Evolutionary conservation across 1,140 invertebrate species (phyloP), one percentile per base, ranked within the genome.

Genomic region (Lineus longissimus): DNA sequence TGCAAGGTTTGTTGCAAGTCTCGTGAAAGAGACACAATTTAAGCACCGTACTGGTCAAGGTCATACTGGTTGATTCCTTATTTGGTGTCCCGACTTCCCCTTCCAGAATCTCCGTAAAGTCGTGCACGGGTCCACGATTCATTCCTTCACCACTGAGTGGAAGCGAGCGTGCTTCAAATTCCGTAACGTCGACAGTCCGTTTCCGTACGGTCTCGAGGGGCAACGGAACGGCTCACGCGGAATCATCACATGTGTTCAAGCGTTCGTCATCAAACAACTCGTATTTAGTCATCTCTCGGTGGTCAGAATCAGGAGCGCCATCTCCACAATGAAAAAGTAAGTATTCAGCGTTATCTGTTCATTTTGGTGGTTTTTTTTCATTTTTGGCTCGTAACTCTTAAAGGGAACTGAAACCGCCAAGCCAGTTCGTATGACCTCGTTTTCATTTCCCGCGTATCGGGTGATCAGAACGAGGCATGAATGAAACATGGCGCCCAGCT

Each of bases 231-330:
- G 86, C 0, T 86, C 87, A 1, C 70, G 73, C 61, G 87, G 87
- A 0, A 74, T 90, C 17, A 77, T 89, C 9, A 85, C 88, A 0
- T 87, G 85, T 9, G 81, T 90, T 0, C 88, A 89, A 70, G 88
- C 88, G 2, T 83, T 86, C 58, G 85, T 90, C 73, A 62, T 87
- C 19, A 90, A 89, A 70, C 85, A 87, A 73, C 81, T 90, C 54
- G 78, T 90, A n/a, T 90, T 90, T 70, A 86, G 74, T 29, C 61
- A 66, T 51, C 66, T 68, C 64, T 71, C 70, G 64, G 62, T 65
- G 57, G 67, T 69, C 45, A 59, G 63, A 41, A 13, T 22, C n/a
- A 62, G 41, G 15, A 63, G 40, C 36, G 27, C 67, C 1, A 63
- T 57, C 85, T 30, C 82, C 80, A 23, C 81, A 82, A 62, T 82